These are phyloP conservation scores for Maccullochella peelii DNA, from an alignment of 2,113 vertebrate species.

Conservation along the genomic window DNA sequence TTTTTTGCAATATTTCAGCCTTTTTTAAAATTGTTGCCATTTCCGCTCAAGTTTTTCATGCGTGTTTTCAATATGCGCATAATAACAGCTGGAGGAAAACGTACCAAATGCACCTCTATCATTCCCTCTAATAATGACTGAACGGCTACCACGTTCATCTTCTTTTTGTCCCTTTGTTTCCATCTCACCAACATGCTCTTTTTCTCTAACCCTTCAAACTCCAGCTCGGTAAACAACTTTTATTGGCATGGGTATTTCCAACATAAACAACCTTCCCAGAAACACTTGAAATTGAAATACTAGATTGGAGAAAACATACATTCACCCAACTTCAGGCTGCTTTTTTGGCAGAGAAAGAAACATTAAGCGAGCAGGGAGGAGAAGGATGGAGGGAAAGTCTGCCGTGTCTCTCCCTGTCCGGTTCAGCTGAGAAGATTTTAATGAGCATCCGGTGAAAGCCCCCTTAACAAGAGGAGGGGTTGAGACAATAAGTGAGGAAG, in stretches of 20 bases:
- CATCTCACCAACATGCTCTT: slow-evolving; percentile 29
- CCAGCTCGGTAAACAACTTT: slow-evolving; percentile 32
- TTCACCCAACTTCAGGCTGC: slow-evolving; percentile 28
- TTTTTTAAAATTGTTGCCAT: not conserved
- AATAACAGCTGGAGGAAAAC: not conserved
- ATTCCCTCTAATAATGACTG: not conserved
- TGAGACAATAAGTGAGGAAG: slow-evolving; percentile 27
- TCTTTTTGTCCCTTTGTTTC: not conserved
- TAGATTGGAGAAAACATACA: slow-evolving; percentile 37
- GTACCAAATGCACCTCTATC: not conserved
- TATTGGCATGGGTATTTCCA: slow-evolving; percentile 39
- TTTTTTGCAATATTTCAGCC: not conserved
- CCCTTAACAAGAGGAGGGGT: slow-evolving; percentile 44
- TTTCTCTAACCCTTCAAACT: slow-evolving; percentile 26
- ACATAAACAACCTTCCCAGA: slow-evolving; percentile 44
- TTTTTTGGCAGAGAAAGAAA: slow-evolving; percentile 40
- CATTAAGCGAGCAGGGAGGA: slow-evolving; percentile 8
- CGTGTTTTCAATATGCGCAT: not conserved
- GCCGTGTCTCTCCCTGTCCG: slow-evolving; percentile 33
- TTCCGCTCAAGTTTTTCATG: not conserved
- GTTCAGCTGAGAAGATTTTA: slow-evolving; percentile 66
- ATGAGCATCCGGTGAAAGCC: slow-evolving; percentile 51
- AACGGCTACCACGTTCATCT: slow-evolving; percentile 8
- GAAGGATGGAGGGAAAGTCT: slow-evolving; percentile 18
- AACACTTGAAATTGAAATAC: slow-evolving; percentile 52